These are phyloP conservation scores for Hipposideros armiger DNA, from an alignment of 2,113 vertebrate genomes.

Conservation along the genomic window DNA sequence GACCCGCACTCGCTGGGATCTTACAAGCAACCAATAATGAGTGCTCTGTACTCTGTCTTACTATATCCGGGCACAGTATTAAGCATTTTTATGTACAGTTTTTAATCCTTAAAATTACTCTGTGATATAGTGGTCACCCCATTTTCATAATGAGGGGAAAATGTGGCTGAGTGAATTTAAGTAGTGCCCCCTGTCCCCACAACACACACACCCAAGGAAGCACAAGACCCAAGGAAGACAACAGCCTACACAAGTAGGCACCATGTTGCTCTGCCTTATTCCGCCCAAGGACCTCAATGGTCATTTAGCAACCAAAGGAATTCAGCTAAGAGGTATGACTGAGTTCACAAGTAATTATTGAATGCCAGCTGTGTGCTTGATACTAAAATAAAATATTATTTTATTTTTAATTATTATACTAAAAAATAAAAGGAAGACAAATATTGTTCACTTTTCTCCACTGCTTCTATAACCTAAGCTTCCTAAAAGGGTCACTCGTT, in stretches of 20 bases:
- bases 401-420: too few relatives aligned
- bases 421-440: slow-evolving; percentile 32
- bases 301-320: neutral
- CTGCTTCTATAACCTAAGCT: neutral
- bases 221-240: too few relatives aligned
- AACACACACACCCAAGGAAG: too few relatives aligned
- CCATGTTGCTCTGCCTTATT: fast-evolving
- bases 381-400: neutral
- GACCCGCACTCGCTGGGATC: fast-evolving
- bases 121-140: too few relatives aligned
- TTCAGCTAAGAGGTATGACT: neutral
- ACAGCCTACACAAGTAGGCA: fast-evolving
- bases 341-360: slow-evolving; percentile 54
- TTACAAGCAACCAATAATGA: fast-evolving
- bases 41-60: fast-evolving
- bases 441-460: neutral
- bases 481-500: neutral
- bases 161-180: neutral
- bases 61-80: fast-evolving
- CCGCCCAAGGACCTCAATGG: neutral
- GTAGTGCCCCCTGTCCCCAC: fast-evolving
- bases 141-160: neutral
- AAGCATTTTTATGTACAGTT: fast-evolving
- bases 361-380: slow-evolving; percentile 28
- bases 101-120: neutral